These are phyloP conservation scores for Isurus oxyrinchus DNA, from an alignment of 2,113 vertebrate genomes.

Conservation along the genomic window DNA sequence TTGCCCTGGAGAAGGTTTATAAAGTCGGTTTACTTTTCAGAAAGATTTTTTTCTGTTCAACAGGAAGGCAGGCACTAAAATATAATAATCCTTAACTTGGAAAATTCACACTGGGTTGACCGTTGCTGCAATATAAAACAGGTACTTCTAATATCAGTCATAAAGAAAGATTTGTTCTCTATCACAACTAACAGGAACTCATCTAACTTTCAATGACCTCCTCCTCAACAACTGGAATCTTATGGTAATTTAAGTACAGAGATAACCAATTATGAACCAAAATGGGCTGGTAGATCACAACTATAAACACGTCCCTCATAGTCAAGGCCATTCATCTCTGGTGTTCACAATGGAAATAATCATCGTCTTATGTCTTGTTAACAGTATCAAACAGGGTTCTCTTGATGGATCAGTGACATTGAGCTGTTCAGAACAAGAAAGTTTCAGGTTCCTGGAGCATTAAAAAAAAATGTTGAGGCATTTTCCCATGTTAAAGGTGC, in stretches of 20 bases:
- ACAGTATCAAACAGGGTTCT: not conserved
- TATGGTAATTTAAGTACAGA: not conserved
- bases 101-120: not conserved
- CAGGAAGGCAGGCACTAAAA: not conserved
- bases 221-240: not conserved
- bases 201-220: not conserved
- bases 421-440: not conserved
- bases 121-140: not conserved
- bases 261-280: not conserved
- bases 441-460: not conserved
- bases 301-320: no score
- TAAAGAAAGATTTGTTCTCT: not conserved
- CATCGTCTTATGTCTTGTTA: not conserved
- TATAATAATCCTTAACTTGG: not conserved
- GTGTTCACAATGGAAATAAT: not conserved
- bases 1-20: no score
- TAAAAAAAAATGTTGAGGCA: not conserved
- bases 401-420: not conserved
- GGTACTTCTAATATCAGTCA: not conserved
- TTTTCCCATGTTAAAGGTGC: not conserved
- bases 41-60: not conserved
- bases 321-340: not conserved
- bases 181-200: not conserved
- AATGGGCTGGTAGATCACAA: not conserved
- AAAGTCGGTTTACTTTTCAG: not conserved